Base-by-base conservation (phyloP, 2,888 invertebrate species). In the Pollenia labialis region DNA sequence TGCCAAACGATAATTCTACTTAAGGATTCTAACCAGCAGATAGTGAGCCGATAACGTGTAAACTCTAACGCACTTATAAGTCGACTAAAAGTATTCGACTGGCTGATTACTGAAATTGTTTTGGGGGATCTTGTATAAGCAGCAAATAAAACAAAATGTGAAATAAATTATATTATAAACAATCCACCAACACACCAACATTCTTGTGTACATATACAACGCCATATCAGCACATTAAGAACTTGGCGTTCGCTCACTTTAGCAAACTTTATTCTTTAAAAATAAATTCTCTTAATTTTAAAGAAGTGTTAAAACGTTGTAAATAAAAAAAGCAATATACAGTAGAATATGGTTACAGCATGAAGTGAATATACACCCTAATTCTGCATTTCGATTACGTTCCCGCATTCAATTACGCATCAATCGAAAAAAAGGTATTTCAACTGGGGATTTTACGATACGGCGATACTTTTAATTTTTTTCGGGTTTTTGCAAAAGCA, bases 1-100 rank as follows among this genome's bases (percentile, higher is more conserved):
- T 60, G 60, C 6, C n/a, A 82, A 18, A 71, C 68, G 76, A 68
- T 54, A 64, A 72, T 64, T 32, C 64, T 23, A 79, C 56, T 69
- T 74, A 69, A 52, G 56, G 14, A 69, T 50, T 68, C 81, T 77
- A 58, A 50, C 77, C 79, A 68, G 48, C 76, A 56, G 52, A 42
- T 56, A 84, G 64, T 54, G 74, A 68, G 80, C 75, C 81, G 77
- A 74, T 72, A 82, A 74, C 80, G 87, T 87, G 48, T 62, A 23
- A 74, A 84, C 84, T 76, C 84, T 87, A 87, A 84, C 84, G 77
- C 87, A 84, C 81, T 71, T 87, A 87, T 77, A 87, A 87, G 60
- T 81, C 86, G 72, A 87, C 86, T 87, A 72, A 87, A 85, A 58
- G 23, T 71, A 46, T 50, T 79, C 74, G 64, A 42, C 80, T 32